phyloP scores from a whole-genome alignment of 2,113 vertebrate genomes.

The Eulemur macaco region DNA sequence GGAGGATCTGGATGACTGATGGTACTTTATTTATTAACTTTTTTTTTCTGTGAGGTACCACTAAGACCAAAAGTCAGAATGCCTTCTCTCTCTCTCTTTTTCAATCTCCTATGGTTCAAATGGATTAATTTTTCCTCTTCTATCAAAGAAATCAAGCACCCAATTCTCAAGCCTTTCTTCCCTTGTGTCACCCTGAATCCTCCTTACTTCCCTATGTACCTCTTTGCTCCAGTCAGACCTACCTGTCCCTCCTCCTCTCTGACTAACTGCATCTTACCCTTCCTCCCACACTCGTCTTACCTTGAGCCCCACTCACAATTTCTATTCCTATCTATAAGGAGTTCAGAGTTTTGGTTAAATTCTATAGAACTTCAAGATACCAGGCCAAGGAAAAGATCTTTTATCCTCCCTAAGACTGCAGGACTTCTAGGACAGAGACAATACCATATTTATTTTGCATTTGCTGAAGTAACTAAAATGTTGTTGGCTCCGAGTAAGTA shows the following conservation, averaged over 20 bases:
- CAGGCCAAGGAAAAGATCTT: not conserved
- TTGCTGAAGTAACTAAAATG: not conserved
- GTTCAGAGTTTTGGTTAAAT: not conserved
- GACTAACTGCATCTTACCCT: not conserved
- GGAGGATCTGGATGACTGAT: no score
- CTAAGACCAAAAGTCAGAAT: not conserved
- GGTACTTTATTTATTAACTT: not conserved
- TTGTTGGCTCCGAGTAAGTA: not conserved
- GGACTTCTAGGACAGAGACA: not conserved
- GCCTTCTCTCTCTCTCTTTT: not conserved
- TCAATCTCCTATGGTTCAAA: not conserved
- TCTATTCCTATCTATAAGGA: not conserved
- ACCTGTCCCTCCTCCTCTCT: not conserved
- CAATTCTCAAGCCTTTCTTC: not conserved
- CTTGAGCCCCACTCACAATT: not conserved
- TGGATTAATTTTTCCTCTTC: not conserved
- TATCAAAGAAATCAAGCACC: not conserved
- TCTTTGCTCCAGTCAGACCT: not conserved
- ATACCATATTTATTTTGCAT: not conserved
- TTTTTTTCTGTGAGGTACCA: not conserved
- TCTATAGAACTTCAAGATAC: not conserved
- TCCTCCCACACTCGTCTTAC: not conserved
- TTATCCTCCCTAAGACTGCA: not conserved
- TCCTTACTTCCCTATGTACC: not conserved
- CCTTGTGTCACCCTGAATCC: not conserved